Evolutionary conservation across 2,797 vertebrate genomes (phyloP), one percentile per base, ranked within the genome.

Genomic region (Eulemur coronatus): DNA sequence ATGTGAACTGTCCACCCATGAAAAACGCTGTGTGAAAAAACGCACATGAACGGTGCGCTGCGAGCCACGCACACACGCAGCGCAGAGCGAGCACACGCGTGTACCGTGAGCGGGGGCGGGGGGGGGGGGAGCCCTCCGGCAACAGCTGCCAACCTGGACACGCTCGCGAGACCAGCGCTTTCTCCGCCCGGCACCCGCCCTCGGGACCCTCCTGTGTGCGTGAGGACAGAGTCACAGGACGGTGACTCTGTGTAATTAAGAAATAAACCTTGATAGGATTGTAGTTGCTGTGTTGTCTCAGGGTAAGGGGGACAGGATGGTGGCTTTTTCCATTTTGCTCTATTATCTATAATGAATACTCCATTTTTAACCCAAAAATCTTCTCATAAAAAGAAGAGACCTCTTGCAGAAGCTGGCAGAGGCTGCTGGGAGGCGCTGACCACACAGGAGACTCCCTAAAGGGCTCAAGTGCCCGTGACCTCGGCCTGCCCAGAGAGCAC

Each of bases 41-140:
- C 1, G 26, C 0, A 0, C 0, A 1, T 8, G 8, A 35, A 5
- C 3, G 4, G 12, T 0, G 0, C 3, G 9, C 67, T 20, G 10
- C 1, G 0, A 12, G 22, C 65, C 24, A 10, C 1, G 41, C 43
- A 43, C 43, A 43, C n/a, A 30, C 28, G 5, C 1, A 30, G 30
- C 30, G 2, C 17, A 4, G 41, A 26, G 41, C 0, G 0, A 3
- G 6, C 9, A 0, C 30, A 24, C 20, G 5, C 43, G 26, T 13
- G 26, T 4, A 12, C 35, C 0, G 6, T 1, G 3, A 35, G 55
- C 3, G 14, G 75, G 1, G 26, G 41, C 2, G 2, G 12, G 41
- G 7, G 7, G 43, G 7, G 14, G 11, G 59, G 18, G 50, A 13
- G 0, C 63, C 4, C 4, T 0, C 1, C 0, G 26, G 43, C 52